Evolutionary conservation across 23 tunicate genomes (phyloP), one percentile per base, ranked within the genome.

Genomic region (Halocynthia roretzi): DNA sequence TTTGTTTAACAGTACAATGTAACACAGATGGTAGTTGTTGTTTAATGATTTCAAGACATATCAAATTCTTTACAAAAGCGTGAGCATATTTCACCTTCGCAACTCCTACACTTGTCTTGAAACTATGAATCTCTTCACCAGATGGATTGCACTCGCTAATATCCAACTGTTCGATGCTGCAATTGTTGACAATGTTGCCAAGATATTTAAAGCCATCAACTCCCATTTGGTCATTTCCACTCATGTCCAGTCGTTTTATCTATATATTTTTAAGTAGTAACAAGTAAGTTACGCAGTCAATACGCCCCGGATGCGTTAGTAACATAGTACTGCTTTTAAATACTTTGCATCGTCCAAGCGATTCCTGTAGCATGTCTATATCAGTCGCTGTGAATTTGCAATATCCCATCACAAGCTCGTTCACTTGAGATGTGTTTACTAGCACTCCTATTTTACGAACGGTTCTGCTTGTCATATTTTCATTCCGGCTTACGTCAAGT

Each of bases 71-170:
- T n/a, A n/a, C n/a, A n/a, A n/a, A n/a, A n/a, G n/a, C n/a, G n/a
- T n/a, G n/a, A n/a, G n/a, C n/a, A n/a, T n/a, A n/a, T n/a, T 58
- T 58, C 5, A 67, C 71, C 40, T 5, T 71, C 5, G 54, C 76
- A 40, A 1, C 5, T 40, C 17, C 51, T 50, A 49, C 5, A 2
- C 5, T 4, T 17, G 49, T 0, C 56, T 71, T 71, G 18, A 71
- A 71, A 1, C 5, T 71, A 44, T 50, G 12, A 12, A 71, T 40
- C 51, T 71, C 76, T 2, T 71, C 2, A 17, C 56, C 5, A 40
- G n/a, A 40, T 50, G 76, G 76, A 40, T 71, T 56, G 17, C 76
- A 71, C 51, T 71, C 76, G 56, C 76, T 71, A 50, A 71, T 50
- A 50, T 71, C 76, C 49, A 71, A 56, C 49, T 71, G 56, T 40